Conservation (phyloP, 1,140 invertebrate species). For the Chymomyza costata region DNA sequence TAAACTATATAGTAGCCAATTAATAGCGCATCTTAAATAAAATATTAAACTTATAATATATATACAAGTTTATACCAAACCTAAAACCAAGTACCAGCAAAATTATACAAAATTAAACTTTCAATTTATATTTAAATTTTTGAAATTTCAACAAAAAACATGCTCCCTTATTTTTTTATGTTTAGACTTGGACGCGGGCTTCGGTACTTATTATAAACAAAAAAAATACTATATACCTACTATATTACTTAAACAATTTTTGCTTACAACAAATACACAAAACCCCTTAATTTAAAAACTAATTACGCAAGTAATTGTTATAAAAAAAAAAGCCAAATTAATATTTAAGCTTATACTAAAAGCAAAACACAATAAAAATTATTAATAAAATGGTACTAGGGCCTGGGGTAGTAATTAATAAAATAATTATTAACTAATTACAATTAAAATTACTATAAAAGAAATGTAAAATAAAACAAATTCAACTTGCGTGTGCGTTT, state of each 20-base stretch:
- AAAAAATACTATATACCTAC: too few species aligned
- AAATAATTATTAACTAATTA: slow-evolving; percentile 23
- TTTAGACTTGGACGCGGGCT: slow-evolving; percentile 27
- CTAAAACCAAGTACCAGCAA: slow-evolving; percentile 11
- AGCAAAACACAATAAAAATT: slow-evolving; percentile 11
- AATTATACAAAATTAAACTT: not conserved
- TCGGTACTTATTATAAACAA: slow-evolving; percentile 30
- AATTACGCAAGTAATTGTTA: too few species aligned
- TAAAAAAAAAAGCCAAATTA: slow-evolving; percentile 61
- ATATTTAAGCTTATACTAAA: slow-evolving; percentile 52
- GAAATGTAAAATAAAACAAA: slow-evolving; percentile 37
- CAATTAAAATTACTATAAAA: slow-evolving; percentile 30
- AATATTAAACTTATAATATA: slow-evolving; percentile 12
- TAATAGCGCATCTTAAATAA: not conserved
- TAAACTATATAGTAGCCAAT: slow-evolving; percentile 6
- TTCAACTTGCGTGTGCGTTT: slow-evolving; percentile 42
- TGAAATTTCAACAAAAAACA: slow-evolving; percentile 1
- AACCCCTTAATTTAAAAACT: too few species aligned
- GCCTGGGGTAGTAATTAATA: slow-evolving; percentile 59
- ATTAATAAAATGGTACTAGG: slow-evolving; percentile 52
- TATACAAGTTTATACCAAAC: slow-evolving; percentile 18
- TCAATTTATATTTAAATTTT: slow-evolving; percentile 1
- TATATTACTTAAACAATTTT: slow-evolving; percentile 25
- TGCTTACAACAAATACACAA: not conserved
- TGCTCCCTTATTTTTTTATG: slow-evolving; percentile 3